Base-by-base conservation (phyloP, 2,888 invertebrate species). In the Limulus polyphemus region DNA sequence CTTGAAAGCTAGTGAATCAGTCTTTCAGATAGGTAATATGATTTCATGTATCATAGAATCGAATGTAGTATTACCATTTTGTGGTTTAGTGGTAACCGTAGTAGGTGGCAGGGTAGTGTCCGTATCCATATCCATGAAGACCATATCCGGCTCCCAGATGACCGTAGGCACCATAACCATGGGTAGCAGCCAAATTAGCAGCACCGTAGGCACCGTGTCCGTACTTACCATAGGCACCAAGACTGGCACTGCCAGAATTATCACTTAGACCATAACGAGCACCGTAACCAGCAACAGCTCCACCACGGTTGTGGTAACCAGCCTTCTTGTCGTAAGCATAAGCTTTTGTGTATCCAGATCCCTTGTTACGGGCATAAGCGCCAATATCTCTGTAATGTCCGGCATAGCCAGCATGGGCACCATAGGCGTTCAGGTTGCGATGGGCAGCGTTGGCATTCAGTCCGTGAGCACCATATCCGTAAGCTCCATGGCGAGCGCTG, bases 351-450 rank as follows among this genome's bases (percentile, higher is more conserved):
- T 64, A 64, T 60, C 64, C 64, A 3, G 60, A 62, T 52, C 64
- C 64, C 48, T 64, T 64, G 47, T 64, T 61, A 32, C 62, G 64
- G 55, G 61, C 61, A 61, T 64, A 64, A 17, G 62, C 51, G 50
- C 62, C 64, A 55, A 62, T 54, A 47, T 64, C 55, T n/a, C 47
- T 60, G 58, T 64, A 64, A n/a, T 60, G 58, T 13, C 56, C 60
- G 46, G 60, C 47, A 55, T 62, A 51, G 14, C 47, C 32, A 5
- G 47, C 64, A 60, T 59, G 62, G 11, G 57, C 64, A 47, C 64
- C 64, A 46, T 17, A 47, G 49, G 64, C 62, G 55, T 62, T 60
- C 11, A 62, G 64, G 14, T 60, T 50, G 11, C 62, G 61, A 56
- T 64, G 62, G 16, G 58, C 55, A n/a, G 60, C 60, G 17, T 61